A percentile compares a stretch with the other conserved stretches of the same genome.
Conservation (phyloP, 2,797 vertebrate species). For the Rousettus madagascariensis region DNA sequence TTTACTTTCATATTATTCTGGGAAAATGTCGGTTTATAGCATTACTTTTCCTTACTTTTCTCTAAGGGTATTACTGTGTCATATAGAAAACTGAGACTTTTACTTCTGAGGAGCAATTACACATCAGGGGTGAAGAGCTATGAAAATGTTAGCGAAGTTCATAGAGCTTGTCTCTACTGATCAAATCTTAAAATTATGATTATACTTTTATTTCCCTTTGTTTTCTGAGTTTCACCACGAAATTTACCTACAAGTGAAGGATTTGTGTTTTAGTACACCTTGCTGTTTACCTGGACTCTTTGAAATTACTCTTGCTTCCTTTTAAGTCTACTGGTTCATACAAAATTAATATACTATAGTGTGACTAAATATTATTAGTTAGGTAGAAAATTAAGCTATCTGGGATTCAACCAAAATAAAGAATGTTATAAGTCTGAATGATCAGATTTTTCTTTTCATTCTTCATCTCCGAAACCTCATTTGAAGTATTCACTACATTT, state of each 20-base stretch:
- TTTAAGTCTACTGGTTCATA: conserved; percentile 83
- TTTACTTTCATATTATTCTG: conserved; percentile 67
- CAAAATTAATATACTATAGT: conserved; percentile 87
- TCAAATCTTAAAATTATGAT: conserved; percentile 86
- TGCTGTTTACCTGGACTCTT: conserved; percentile 75
- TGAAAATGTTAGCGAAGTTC: conserved; percentile 80
- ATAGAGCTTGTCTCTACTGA: conserved; percentile 79
- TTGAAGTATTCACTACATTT: conserved; percentile 40
- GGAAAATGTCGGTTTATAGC: conserved; percentile 52
- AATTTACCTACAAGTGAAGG: conserved; percentile 84
- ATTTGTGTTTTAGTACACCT: conserved; percentile 84
- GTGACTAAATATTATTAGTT: conserved; percentile 89
- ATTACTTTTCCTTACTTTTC: conserved; percentile 69
- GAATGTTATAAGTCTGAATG: conserved; percentile 79
- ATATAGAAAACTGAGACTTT: conserved; percentile 80
- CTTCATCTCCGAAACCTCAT: conserved; percentile 70
- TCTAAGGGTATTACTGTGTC: conserved; percentile 76
- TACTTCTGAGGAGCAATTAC: conserved; percentile 82
- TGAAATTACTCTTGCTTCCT: conserved; percentile 86
- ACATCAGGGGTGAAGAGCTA: conserved; percentile 74
- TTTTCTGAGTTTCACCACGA: conserved; percentile 82
- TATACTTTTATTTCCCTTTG: conserved; percentile 83
- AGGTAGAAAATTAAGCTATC: conserved; percentile 86
- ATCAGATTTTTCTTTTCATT: conserved; percentile 80
- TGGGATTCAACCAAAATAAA: conserved; percentile 87